Evolutionary conservation across 2,797 vertebrate genomes (phyloP), one percentile per base, ranked within the genome.

Genomic region (Melanotaenia maccullochi): DNA sequence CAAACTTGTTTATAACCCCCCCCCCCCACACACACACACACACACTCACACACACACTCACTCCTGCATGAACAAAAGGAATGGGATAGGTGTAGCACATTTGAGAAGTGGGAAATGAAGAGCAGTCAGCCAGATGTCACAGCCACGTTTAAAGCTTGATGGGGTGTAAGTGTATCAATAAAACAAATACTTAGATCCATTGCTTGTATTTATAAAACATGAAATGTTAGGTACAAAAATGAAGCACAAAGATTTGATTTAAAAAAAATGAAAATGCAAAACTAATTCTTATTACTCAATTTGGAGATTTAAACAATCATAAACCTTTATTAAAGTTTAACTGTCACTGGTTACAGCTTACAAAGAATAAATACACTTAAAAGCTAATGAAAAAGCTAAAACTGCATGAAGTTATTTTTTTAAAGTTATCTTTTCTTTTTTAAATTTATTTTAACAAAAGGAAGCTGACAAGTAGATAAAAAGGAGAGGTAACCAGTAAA

Each of bases 111-210:
- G 74, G 76, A 83, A 68, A 87, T 77, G 82, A 76, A 47, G 20
- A 82, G 79, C 75, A 80, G 78, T 72, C 73, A 71, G 81, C 78
- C 85, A 84, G 86, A 73, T 66, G 67, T 74, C 73, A 79, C 61
- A 64, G 75, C 64, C 68, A 71, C 76, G 74, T 28, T 70, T 32
- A 81, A 65, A 74, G 67, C 79, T 40, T 60, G 30, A 82, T 42
- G 57, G 49, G 67, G 78, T 65, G 68, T 36, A 56, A 73, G 11
- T 66, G 11, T 30, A 82, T 44, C 58, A 75, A 47, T 3, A 71
- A 47, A 8, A 9, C 28, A 25, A 3, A 63, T 60, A 47, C 40
- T 75, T 8, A 54, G 24, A 77, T 54, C 59, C 24, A 54, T 36
- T 58, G 13, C 14, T 28, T 42, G 33, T 9, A 32, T 28, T 25